Conservation (phyloP, 2,797 vertebrate species). For the Leptoclinus maculatus region DNA sequence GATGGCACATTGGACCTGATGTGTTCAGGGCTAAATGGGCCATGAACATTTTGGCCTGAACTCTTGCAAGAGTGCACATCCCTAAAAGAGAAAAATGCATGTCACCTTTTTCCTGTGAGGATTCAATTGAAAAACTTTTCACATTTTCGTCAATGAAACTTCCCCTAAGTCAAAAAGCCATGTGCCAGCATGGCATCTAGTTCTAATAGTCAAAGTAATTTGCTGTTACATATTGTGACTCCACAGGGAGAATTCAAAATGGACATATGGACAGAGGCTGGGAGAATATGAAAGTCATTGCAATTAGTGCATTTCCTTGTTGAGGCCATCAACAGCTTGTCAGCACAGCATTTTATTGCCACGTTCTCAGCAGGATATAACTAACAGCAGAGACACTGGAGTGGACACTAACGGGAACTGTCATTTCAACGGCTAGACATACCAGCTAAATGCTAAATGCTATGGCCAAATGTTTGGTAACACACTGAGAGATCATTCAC, state of each 20-base stretch:
- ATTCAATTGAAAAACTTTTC: slow-evolving; percentile 36
- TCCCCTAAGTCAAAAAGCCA: slow-evolving; percentile 48
- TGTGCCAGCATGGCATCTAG: slow-evolving; percentile 47
- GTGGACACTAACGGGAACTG: slow-evolving; percentile 47
- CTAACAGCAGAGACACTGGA: slow-evolving; percentile 39
- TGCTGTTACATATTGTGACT: slow-evolving; percentile 65
- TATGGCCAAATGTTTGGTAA: slow-evolving; percentile 14
- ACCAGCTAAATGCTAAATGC: slow-evolving; percentile 15
- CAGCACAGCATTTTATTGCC: slow-evolving; percentile 44
- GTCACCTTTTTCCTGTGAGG: slow-evolving; percentile 41
- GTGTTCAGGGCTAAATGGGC: slow-evolving; percentile 78
- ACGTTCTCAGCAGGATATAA: slow-evolving; percentile 50
- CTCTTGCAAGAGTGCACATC: slow-evolving; percentile 55
- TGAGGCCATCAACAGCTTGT: slow-evolving; percentile 61
- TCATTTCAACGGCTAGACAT: slow-evolving; percentile 43
- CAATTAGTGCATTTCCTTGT: slow-evolving; percentile 64
- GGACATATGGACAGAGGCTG: slow-evolving; percentile 71
- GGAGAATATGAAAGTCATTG: slow-evolving; percentile 48
- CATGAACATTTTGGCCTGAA: slow-evolving; percentile 74
- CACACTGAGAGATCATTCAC: slow-evolving; percentile 4
- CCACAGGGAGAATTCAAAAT: slow-evolving; percentile 60
- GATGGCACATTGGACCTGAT: slow-evolving; percentile 75
- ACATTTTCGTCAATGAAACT: slow-evolving; percentile 46
- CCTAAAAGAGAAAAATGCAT: slow-evolving; percentile 49
- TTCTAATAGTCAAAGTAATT: slow-evolving; percentile 61